These are phyloP conservation scores for Python bivittatus DNA, from an alignment of 2,113 vertebrate species.

Conservation along the genomic window DNA sequence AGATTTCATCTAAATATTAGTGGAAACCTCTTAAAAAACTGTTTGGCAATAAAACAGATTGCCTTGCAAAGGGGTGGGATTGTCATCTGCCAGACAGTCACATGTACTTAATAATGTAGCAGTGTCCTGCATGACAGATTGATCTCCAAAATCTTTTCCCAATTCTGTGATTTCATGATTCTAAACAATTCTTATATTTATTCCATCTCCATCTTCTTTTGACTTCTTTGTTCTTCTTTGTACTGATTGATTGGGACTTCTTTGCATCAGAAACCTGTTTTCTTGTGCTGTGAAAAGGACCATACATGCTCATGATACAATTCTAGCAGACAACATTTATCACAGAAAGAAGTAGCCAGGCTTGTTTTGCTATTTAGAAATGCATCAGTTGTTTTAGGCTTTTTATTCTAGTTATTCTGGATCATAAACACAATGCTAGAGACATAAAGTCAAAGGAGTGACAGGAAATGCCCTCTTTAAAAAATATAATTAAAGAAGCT, in stretches of 20 bases:
- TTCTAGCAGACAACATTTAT: not conserved
- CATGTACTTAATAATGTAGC: not conserved
- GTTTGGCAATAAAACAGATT: not conserved
- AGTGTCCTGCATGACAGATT: not conserved
- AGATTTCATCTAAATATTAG: not conserved
- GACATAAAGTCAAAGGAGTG: not conserved
- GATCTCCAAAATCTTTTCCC: not conserved
- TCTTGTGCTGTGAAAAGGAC: not conserved
- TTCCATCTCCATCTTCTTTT: not conserved
- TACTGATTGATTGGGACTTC: not conserved
- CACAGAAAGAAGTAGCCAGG: not conserved
- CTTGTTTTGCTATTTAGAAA: not conserved
- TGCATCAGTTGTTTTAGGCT: not conserved
- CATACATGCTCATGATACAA: not conserved
- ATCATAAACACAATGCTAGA: not conserved
- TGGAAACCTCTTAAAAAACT: not conserved
- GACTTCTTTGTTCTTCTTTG: not conserved
- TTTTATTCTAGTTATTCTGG: not conserved
- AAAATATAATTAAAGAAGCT: not conserved
- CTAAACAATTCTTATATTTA: not conserved
- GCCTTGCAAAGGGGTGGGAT: not conserved
- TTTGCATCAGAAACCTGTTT: not conserved
- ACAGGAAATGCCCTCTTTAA: not conserved
- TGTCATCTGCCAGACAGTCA: not conserved
- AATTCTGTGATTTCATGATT: not conserved